Conservation (phyloP, 2,888 invertebrate species). For the Leptopilina myrica region DNA sequence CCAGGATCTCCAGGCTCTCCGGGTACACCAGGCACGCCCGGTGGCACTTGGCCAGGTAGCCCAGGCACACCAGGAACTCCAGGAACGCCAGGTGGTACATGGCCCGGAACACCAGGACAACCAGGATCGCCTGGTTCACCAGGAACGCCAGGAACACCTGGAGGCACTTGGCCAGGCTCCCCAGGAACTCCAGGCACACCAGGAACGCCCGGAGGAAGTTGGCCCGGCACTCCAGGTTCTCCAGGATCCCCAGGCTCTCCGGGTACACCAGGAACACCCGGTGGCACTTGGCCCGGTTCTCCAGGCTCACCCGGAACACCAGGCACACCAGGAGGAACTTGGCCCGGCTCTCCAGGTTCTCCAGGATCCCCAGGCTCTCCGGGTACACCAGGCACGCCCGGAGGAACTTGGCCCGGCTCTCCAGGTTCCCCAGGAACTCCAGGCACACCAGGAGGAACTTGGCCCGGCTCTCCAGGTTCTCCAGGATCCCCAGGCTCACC, state of each 20-base stretch:
- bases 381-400: slow-evolving; percentile 47
- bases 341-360: slow-evolving; percentile 52
- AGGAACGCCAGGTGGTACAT: slow-evolving; percentile 57
- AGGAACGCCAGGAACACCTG: slow-evolving; percentile 40
- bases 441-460: slow-evolving; percentile 56
- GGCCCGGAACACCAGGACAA: slow-evolving; percentile 56
- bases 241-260: slow-evolving; percentile 32
- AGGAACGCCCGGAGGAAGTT: slow-evolving; percentile 48
- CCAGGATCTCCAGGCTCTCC: slow-evolving; percentile 61
- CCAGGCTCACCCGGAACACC: slow-evolving; percentile 54
- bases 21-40: slow-evolving; percentile 56
- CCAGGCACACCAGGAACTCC: slow-evolving; percentile 63
- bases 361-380: slow-evolving; percentile 49
- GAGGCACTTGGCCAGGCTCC: slow-evolving; percentile 50
- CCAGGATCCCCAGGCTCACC: slow-evolving; percentile 59
- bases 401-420: slow-evolving; percentile 32
- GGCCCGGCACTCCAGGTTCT: slow-evolving; percentile 63
- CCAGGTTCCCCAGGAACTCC: slow-evolving; percentile 44
- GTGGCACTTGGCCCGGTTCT: slow-evolving; percentile 33
- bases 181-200: slow-evolving; percentile 59
- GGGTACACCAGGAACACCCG: slow-evolving; percentile 54
- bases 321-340: slow-evolving; percentile 43
- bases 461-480: slow-evolving; percentile 45
- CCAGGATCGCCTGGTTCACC: slow-evolving; percentile 49
- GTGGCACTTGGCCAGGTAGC: slow-evolving; percentile 46